A percentile compares a stretch with the other conserved stretches of the same genome.
phyloP scores from a whole-genome alignment of 2,113 vertebrate species.

The Alectura lathami region DNA sequence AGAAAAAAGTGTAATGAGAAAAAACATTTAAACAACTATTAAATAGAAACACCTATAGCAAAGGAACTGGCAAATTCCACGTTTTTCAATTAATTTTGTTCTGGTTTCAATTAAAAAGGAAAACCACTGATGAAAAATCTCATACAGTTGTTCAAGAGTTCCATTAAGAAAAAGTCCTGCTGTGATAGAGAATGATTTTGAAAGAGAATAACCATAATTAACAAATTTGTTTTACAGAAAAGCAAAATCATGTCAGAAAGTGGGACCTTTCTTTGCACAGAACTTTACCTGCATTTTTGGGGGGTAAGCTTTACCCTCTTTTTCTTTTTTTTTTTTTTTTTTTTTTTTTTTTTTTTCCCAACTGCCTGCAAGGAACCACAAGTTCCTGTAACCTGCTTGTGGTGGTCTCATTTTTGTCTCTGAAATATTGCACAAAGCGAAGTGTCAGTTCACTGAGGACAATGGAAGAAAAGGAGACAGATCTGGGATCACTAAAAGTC shows the following conservation, averaged over 20 bases:
- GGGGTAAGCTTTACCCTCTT: too few relatives aligned
- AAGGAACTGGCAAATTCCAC: not conserved
- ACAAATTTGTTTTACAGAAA: constrained; percentile 6
- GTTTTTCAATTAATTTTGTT: not conserved
- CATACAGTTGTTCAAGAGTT: not conserved
- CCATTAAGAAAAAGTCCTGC: not conserved
- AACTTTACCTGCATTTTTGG: not conserved
- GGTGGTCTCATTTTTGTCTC: not conserved
- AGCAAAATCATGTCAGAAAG: not conserved
- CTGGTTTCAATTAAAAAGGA: not conserved
- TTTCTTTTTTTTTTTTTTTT: not conserved
- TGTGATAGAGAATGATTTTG: not conserved
- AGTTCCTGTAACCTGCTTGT: not conserved
- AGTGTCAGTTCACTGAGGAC: not conserved
- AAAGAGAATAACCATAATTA: not conserved
- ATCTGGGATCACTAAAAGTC: not conserved
- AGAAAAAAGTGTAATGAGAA: not conserved
- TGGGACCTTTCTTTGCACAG: not conserved
- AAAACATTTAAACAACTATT: not conserved
- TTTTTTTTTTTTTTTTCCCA: not conserved
- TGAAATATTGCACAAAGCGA: not conserved
- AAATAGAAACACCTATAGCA: not conserved
- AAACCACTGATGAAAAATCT: not conserved
- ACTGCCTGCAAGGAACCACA: not conserved
- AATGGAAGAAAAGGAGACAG: not conserved